These are phyloP conservation scores for Distichodus sexfasciatus DNA, from an alignment of 2,797 vertebrate species.

Conservation along the genomic window DNA sequence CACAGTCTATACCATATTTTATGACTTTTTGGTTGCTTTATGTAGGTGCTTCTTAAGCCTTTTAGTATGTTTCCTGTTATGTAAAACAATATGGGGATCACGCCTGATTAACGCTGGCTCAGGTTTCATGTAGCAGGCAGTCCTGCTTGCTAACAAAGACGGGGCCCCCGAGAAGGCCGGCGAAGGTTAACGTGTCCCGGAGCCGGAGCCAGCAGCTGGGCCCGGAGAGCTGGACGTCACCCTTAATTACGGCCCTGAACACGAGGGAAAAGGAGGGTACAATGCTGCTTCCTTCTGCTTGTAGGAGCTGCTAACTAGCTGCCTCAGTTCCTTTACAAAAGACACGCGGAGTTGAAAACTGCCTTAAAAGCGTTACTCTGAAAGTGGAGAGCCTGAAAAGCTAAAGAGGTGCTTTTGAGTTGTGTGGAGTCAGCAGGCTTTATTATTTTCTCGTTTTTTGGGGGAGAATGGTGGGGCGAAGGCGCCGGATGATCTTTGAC, in stretches of 20 bases:
- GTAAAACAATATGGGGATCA: too few relatives aligned
- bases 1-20: too few relatives aligned
- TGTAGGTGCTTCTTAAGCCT: too few relatives aligned
- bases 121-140: conserved; percentile 47
- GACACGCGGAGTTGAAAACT: conserved; percentile 29
- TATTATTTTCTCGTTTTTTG: too few relatives aligned
- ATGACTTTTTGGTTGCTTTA: too few relatives aligned
- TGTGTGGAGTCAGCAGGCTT: conserved; percentile 37
- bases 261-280: conserved; percentile 47
- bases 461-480: conserved; percentile 34
- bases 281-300: conserved; percentile 27
- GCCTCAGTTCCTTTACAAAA: conserved; percentile 29
- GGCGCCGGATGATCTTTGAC: conserved; percentile 35
- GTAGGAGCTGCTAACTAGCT: conserved; percentile 26
- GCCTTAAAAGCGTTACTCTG: conserved; percentile 37
- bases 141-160: conserved; percentile 65
- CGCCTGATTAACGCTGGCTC: conserved; percentile 63
- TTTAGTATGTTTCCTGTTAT: conserved; percentile 49
- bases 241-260: conserved; percentile 71
- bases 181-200: conserved; percentile 38
- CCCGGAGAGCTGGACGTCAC: conserved; percentile 56
- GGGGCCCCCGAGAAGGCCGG: conserved; percentile 52
- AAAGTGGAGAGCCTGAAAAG: conserved; percentile 29
- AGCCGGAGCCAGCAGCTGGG: conserved; percentile 46
- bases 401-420: conserved; percentile 17